A percentile compares a stretch with the other conserved stretches of the same genome.
These are phyloP conservation scores for Neogale vison DNA, from an alignment of 2,113 vertebrate species.

Conservation along the genomic window DNA sequence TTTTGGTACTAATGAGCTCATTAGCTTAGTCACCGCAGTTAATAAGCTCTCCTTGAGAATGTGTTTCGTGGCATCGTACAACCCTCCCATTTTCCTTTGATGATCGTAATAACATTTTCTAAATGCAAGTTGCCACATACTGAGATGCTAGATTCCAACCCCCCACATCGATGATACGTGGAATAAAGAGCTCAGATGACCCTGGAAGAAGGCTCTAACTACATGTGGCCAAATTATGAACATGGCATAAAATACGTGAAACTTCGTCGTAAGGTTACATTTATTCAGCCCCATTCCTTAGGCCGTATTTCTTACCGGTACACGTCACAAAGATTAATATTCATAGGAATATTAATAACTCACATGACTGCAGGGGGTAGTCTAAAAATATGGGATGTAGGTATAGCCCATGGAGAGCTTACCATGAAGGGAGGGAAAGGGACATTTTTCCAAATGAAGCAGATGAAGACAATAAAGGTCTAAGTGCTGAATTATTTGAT, in stretches of 20 bases:
- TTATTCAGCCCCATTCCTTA: not conserved
- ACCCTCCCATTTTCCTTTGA: slow-evolving; percentile 30
- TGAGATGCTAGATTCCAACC: not conserved
- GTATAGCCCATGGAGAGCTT: not conserved
- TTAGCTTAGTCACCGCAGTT: slow-evolving; percentile 48
- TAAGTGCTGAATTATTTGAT: not conserved
- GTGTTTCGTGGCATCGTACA: not conserved
- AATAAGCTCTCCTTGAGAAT: not conserved
- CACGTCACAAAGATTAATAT: not conserved
- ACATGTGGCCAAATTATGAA: not conserved
- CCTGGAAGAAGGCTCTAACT: not conserved
- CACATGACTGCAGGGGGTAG: not conserved
- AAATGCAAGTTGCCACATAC: slow-evolving; percentile 31
- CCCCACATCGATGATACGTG: not conserved
- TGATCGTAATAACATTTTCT: not conserved
- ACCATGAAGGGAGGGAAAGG: not conserved
- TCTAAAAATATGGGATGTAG: not conserved
- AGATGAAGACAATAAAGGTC: not conserved
- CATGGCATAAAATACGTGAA: not conserved
- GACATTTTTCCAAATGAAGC: not conserved
- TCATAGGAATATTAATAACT: not conserved
- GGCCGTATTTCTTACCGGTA: not conserved
- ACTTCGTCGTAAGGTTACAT: not conserved
- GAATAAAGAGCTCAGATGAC: not conserved
- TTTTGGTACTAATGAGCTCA: slow-evolving; percentile 49